phyloP scores from a whole-genome alignment of 53 echinoderm and acorn worm species.

The Actinopyga echinites region DNA sequence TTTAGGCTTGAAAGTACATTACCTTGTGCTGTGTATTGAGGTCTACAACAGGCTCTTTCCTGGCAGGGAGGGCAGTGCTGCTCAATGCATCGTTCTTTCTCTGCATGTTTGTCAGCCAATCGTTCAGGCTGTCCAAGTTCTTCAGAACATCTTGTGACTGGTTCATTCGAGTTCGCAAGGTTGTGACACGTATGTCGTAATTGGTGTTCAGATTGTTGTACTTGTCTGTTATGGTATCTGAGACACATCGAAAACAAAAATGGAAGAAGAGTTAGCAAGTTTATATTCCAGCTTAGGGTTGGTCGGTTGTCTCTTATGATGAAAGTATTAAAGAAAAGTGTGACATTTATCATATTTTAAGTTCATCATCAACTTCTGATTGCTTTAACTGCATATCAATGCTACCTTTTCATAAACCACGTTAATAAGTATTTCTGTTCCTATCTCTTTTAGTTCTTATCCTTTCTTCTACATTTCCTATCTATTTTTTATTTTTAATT shows the following conservation, averaged over 20 bases:
- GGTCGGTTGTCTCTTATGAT: too few relatives aligned
- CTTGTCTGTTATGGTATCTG: constrained; percentile 78
- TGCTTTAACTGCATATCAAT: too few relatives aligned
- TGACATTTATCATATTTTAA: too few relatives aligned
- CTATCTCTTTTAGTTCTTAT: too few relatives aligned
- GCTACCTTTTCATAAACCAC: too few relatives aligned
- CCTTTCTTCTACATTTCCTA: too few relatives aligned
- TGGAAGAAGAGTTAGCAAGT: too few relatives aligned
- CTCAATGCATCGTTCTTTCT: constrained; percentile 45
- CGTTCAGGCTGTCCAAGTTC: constrained; percentile 67
- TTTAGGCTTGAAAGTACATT: not conserved
- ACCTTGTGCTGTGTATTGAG: constrained; percentile 76
- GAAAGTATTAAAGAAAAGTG: too few relatives aligned
- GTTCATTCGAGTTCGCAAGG: constrained; percentile 62
- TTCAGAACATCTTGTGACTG: constrained; percentile 80
- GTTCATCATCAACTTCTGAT: too few relatives aligned
- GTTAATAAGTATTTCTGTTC: too few relatives aligned
- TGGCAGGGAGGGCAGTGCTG: constrained; percentile 67
- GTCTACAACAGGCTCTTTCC: constrained; percentile 80
- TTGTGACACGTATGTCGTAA: constrained; percentile 69
- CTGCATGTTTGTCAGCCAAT: constrained; percentile 69
- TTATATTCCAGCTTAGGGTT: too few relatives aligned
- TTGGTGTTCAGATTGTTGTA: constrained; percentile 72
- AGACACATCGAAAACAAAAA: not conserved
- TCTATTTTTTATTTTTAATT: too few relatives aligned